Base-by-base conservation (phyloP, 2,888 invertebrate species). In the Endomychus coccineus region DNA sequence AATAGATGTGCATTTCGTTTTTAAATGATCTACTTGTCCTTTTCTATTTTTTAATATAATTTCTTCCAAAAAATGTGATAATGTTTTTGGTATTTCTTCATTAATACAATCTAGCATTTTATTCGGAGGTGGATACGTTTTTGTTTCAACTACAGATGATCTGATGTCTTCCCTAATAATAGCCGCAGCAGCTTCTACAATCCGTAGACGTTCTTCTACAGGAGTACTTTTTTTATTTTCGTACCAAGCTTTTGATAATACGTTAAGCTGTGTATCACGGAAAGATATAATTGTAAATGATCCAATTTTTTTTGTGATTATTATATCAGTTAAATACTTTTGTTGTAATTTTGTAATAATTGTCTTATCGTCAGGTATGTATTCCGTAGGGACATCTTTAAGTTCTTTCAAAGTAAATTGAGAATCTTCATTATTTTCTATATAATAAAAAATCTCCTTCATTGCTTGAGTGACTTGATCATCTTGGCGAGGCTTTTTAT, bases 401-500 rank as follows among this genome's bases (percentile, higher is more conserved):
- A 60, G 52, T 37, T 61, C 59, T 49, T 53, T 52, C 33, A 62
- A 43, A 34, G 58, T 58, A 48, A 59, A 62, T 55, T 61, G 59
- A 35, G 54, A 60, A 54, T 60, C 59, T 33, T 51, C 36, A 41
- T 45, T 23, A 37, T 40, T 42, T 42, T 45, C 48, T 19, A 45
- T 45, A 40, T 58, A 60, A 52, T 32, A 29, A 49, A 56, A 61
- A 54, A 61, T 54, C 49, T 59, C 52, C 37, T 46, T 38, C 59
- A 62, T 59, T 57, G 61, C 56, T 58, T 54, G 36, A 40, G 53
- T 54, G 36, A 60, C 57, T 55, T 56, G 51, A 55, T 58, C 42
- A 54, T 58, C 52, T 57, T 56, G 45, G 41, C 57, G 51, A 48
- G 41, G 42, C 22, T 45, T 58, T 29, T 50, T 47, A 50, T 47